Conservation (phyloP, 2,113 vertebrate genomes). For the Natator depressus region DNA sequence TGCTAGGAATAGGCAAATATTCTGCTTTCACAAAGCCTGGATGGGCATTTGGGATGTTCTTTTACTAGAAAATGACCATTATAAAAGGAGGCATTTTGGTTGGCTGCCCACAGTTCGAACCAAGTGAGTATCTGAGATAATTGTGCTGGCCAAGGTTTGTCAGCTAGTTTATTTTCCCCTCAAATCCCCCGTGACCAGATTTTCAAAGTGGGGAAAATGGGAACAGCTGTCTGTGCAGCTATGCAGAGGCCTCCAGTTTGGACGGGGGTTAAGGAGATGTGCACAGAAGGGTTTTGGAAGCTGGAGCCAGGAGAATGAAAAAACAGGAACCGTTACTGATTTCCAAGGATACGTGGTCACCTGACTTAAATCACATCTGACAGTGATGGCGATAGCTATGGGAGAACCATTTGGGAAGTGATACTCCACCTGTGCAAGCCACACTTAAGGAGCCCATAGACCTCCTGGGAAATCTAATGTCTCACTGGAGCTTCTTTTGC, state of each 20-base stretch:
- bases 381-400: neutral
- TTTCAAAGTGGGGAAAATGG: neutral
- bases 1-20: neutral
- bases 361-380: neutral
- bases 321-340: neutral
- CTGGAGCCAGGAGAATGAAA: neutral
- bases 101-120: neutral
- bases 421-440: neutral
- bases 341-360: conserved; percentile 1
- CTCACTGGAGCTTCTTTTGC: neutral
- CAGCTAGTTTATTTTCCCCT: neutral
- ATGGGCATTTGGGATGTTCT: neutral
- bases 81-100: neutral
- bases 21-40: neutral
- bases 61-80: neutral
- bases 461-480: neutral
- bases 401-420: neutral
- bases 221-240: neutral
- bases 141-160: neutral
- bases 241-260: neutral
- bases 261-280: neutral
- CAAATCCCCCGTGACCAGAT: neutral
- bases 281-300: neutral
- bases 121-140: neutral
- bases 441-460: neutral